Evolutionary conservation across 1,140 invertebrate species (phyloP).

Genomic region (Holcopasites calliopsidis): DNA sequence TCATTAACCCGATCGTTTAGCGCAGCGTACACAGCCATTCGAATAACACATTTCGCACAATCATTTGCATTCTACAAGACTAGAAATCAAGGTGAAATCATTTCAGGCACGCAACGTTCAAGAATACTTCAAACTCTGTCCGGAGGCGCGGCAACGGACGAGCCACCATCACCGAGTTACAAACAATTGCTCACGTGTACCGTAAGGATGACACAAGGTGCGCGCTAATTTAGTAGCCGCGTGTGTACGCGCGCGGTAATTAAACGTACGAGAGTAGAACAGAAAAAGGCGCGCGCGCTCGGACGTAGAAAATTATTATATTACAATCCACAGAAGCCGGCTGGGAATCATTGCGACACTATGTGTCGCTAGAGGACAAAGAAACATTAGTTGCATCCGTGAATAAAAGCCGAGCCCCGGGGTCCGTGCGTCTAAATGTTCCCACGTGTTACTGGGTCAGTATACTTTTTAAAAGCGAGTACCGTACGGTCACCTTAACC

Average conservation of each 20-base stretch:
- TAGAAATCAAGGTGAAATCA: too few species aligned
- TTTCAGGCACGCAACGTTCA: too few species aligned
- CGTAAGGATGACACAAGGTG: constrained; percentile 23
- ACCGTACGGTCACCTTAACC: constrained; percentile 64
- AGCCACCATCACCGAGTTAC: not conserved
- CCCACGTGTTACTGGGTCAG: constrained; percentile 66
- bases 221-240: constrained; percentile 12
- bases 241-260: constrained; percentile 34
- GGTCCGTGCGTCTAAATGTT: constrained; percentile 57
- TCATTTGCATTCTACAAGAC: not conserved
- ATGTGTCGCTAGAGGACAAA: constrained; percentile 49
- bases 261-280: constrained; percentile 34
- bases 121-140: not conserved
- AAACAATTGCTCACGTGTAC: not conserved
- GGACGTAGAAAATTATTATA: constrained; percentile 39
- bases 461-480: constrained; percentile 64
- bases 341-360: constrained; percentile 56
- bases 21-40: not conserved
- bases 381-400: constrained; percentile 59
- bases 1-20: not conserved
- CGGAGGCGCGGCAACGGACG: not conserved
- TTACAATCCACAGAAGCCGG: constrained; percentile 24
- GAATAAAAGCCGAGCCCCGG: constrained; percentile 53
- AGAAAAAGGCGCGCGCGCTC: constrained; percentile 17
- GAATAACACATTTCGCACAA: not conserved